Evolutionary conservation across 2,888 invertebrate species (phyloP), one percentile per base, ranked within the genome.

Genomic region (Teleiodes luculella): DNA sequence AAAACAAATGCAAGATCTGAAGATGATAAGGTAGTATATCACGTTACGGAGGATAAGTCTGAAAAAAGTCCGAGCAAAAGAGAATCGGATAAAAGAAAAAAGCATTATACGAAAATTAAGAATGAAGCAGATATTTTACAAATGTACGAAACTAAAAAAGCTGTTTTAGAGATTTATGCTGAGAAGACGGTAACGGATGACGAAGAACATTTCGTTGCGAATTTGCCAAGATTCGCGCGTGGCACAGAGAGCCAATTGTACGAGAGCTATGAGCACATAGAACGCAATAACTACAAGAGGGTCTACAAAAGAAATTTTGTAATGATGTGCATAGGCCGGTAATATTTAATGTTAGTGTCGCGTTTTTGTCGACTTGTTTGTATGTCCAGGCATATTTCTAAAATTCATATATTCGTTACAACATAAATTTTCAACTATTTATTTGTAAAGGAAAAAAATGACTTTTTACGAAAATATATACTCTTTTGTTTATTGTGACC

Each of bases 131-230:
- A 86, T 53, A 65, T 86, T 16, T 62, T 87, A 48, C 86, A 88
- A 55, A 76, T 78, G 10, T 75, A 82, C 24, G 84, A 80, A 62
- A 76, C 78, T 0, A 88, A 88, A 43, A 86, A 78, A 56, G 87
- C 86, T 0, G 87, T 87, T 36, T 66, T 88, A 31, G 77, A 85
- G 45, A 81, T 88, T 43, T 87, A 86, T 50, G 73, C 84, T 0
- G 76, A 83, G 52, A 78, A 69, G 56, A 72, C 67, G 3, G 10
- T 65, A 0, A 68, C 72, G 0, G 60, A 66, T 0, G 63, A 66
- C n/a, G 70, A 72, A 0, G 73, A 72, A n/a, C 69, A 64, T 55
- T 60, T 78, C 0, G 76, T 86, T 0, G 79, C 83, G 0, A 83
- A 76, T 49, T 60, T 87, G 11, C 87, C 87, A 0, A 85, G 82